These are phyloP conservation scores for Smittia aterrima DNA, from an alignment of 2,888 invertebrate genomes.

Conservation along the genomic window DNA sequence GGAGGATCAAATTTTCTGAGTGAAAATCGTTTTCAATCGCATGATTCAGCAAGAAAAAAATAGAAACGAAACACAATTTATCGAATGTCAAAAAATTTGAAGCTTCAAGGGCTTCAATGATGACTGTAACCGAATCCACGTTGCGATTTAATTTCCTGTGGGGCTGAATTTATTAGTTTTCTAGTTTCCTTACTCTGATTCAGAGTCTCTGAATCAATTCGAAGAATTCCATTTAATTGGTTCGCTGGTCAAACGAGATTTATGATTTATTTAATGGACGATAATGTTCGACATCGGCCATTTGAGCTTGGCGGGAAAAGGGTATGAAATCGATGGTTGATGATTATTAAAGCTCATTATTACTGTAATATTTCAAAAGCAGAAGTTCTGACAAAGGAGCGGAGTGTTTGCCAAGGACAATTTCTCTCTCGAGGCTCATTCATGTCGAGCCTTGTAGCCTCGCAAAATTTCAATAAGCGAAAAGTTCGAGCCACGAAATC, in stretches of 20 bases:
- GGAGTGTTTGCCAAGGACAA: background rate
- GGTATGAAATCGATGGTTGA: too few relatives aligned
- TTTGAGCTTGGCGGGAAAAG: background rate
- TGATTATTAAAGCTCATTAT: too few relatives aligned
- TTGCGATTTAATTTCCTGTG: slow-evolving; percentile 32
- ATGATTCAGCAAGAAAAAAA: slow-evolving; percentile 3
- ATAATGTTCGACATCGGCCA: background rate
- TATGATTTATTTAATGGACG: background rate
- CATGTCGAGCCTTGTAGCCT: too few relatives aligned
- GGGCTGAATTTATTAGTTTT: slow-evolving; percentile 2
- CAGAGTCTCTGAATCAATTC: too few relatives aligned
- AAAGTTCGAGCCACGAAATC: background rate
- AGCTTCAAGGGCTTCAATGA: background rate
- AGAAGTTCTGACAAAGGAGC: too few relatives aligned
- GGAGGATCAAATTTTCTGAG: background rate
- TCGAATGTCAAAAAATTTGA: background rate
- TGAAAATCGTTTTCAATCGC: background rate
- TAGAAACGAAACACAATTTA: background rate
- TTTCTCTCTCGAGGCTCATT: background rate
- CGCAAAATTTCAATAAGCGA: too few relatives aligned
- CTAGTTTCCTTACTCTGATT: background rate
- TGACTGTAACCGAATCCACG: background rate
- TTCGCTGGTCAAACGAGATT: background rate
- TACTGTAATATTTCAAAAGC: too few relatives aligned
- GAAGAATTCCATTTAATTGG: background rate